phyloP scores from a whole-genome alignment of 1,140 invertebrate species.

The Euura lappo region DNA sequence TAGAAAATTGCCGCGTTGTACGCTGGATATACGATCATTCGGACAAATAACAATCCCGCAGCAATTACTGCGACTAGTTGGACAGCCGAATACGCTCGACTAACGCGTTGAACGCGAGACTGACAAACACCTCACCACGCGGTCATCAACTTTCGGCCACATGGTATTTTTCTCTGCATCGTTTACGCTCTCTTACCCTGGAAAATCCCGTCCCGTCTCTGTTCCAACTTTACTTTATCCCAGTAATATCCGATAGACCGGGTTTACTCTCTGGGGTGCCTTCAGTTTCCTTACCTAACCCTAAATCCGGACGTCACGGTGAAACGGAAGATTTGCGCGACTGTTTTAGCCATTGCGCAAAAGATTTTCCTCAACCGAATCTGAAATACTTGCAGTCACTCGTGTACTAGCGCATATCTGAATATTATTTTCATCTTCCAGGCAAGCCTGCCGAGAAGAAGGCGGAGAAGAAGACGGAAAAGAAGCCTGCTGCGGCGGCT shows the following conservation, averaged over 20 bases:
- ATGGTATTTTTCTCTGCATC: background rate
- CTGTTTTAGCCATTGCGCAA: too few relatives aligned
- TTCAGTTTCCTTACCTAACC: background rate
- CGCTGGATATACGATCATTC: background rate
- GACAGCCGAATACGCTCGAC: background rate
- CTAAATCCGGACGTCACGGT: background rate
- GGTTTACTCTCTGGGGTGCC: too few relatives aligned
- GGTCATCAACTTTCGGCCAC: constrained; percentile 24
- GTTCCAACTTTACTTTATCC: too few relatives aligned
- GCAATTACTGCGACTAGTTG: constrained; percentile 29
- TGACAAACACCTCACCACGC: constrained; percentile 31
- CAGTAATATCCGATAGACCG: too few relatives aligned
- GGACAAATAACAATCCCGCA: constrained; percentile 31
- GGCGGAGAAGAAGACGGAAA: constrained; percentile 63
- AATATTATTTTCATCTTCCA: constrained; percentile 32
- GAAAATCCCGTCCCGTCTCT: too few relatives aligned
- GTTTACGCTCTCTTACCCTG: background rate
- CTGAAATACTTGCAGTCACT: too few relatives aligned
- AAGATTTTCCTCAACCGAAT: too few relatives aligned
- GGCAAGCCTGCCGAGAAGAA: constrained; percentile 70
- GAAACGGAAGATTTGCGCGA: too few relatives aligned
- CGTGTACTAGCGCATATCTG: background rate
- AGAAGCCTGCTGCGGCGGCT: constrained; percentile 54
- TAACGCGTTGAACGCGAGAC: constrained; percentile 21
- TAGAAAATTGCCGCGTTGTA: constrained; percentile 8